Conservation (phyloP, 2,113 vertebrate genomes). For the Emydura subglobosa region DNA sequence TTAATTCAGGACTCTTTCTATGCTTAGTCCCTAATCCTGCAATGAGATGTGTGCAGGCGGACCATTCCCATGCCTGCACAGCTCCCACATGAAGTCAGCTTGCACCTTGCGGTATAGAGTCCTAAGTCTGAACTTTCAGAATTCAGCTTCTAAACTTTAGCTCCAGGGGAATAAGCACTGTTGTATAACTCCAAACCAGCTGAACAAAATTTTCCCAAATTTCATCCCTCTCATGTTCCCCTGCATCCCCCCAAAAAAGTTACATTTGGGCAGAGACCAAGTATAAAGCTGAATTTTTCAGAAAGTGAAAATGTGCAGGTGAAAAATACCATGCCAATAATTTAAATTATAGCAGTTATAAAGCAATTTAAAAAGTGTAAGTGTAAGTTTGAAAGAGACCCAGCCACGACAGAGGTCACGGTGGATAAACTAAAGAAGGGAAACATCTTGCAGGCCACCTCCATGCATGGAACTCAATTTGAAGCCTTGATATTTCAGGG, state of each 20-base stretch:
- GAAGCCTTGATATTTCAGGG: background rate
- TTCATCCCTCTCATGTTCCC: background rate
- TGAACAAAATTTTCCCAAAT: background rate
- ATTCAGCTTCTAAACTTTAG: background rate
- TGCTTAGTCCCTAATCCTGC: background rate
- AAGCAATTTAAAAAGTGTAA: background rate
- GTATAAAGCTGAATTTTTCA: background rate
- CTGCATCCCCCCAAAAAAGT: background rate
- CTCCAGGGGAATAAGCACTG: background rate
- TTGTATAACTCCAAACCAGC: background rate
- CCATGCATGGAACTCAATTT: background rate
- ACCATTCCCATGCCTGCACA: background rate
- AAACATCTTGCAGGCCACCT: background rate
- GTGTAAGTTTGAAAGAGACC: background rate
- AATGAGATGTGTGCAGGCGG: background rate
- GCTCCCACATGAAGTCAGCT: background rate
- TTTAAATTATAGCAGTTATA: too few relatives aligned
- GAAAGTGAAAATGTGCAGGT: background rate
- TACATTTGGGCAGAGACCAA: background rate
- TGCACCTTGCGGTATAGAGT: background rate
- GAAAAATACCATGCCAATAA: background rate
- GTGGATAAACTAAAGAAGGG: background rate
- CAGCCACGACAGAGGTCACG: background rate
- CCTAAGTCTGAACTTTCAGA: background rate
- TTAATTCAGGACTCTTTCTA: background rate